Evolutionary conservation across 2,888 invertebrate species (phyloP).

Genomic region (Acanthopleura granulata): DNA sequence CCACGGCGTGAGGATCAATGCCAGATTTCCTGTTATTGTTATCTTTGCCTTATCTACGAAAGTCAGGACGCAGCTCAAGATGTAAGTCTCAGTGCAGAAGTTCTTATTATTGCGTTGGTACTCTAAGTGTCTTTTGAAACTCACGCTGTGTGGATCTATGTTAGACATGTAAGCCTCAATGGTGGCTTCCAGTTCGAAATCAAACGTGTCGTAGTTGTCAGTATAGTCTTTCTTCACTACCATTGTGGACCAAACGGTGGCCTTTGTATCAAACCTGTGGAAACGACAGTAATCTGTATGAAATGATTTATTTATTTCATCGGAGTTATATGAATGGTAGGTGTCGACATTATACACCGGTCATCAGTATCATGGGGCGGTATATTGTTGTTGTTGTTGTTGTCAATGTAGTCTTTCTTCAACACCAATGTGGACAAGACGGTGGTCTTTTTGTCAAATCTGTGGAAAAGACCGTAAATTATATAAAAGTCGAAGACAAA

Average conservation of each 20-base stretch:
- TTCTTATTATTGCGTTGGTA: too few relatives aligned
- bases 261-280: neutral
- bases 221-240: neutral
- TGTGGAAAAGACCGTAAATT: neutral
- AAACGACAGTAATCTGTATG: neutral
- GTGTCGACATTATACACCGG: too few relatives aligned
- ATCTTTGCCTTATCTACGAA: too few relatives aligned
- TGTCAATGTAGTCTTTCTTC: neutral
- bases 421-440: neutral
- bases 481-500: too few relatives aligned
- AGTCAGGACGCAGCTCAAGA: too few relatives aligned
- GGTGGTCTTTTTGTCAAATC: neutral
- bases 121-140: too few relatives aligned
- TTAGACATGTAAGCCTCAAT: neutral
- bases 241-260: constrained; percentile 7
- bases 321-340: neutral
- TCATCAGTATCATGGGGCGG: too few relatives aligned
- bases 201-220: neutral
- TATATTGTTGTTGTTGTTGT: too few relatives aligned
- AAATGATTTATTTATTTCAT: neutral
- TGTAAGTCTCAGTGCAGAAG: too few relatives aligned
- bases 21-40: too few relatives aligned
- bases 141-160: neutral
- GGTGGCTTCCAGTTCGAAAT: neutral
- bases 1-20: too few relatives aligned